Percentiles rank a stretch among this genome's conserved stretches.
Conservation (phyloP, 2,888 invertebrate genomes). For the Tachina grossa region DNA sequence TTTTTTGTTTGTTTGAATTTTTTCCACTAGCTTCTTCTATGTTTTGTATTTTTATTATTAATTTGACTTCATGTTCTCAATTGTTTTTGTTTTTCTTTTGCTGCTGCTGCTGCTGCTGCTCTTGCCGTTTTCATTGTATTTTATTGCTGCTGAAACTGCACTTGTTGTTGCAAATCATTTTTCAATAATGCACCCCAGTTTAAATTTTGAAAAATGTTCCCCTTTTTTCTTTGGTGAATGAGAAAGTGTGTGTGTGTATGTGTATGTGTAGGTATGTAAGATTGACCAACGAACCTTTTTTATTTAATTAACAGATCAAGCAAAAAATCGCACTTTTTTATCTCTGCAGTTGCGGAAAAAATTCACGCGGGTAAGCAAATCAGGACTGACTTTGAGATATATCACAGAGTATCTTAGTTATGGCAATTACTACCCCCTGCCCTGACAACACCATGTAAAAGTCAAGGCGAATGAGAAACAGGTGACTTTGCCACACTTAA, state of each 20-base stretch:
- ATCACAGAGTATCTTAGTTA: no score
- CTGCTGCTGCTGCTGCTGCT: constrained; percentile 6
- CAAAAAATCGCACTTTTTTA: not conserved
- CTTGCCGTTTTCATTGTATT: constrained; percentile 40
- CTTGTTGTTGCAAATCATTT: constrained; percentile 42
- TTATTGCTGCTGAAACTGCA: constrained; percentile 36
- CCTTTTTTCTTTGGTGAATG: constrained; percentile 3
- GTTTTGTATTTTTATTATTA: constrained; percentile 56
- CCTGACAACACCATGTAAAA: no score
- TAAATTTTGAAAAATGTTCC: constrained; percentile 10
- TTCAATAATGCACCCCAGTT: constrained; percentile 61
- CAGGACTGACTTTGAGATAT: no score
- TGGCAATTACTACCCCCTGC: no score
- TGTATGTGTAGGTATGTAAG: not conserved
- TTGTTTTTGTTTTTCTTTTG: constrained; percentile 40
- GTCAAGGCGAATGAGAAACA: no score
- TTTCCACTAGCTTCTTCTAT: constrained; percentile 14
- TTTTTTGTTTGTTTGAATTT: not conserved
- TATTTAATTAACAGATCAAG: no score
- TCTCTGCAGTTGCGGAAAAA: no score
- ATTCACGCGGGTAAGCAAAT: no score
- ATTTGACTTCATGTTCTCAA: constrained; percentile 67
- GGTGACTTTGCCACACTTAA: no score
- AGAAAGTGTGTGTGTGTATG: not conserved
- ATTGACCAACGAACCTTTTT: not conserved